Evolutionary conservation across 2,113 vertebrate species (phyloP).

Genomic region (Pluvialis apricaria): DNA sequence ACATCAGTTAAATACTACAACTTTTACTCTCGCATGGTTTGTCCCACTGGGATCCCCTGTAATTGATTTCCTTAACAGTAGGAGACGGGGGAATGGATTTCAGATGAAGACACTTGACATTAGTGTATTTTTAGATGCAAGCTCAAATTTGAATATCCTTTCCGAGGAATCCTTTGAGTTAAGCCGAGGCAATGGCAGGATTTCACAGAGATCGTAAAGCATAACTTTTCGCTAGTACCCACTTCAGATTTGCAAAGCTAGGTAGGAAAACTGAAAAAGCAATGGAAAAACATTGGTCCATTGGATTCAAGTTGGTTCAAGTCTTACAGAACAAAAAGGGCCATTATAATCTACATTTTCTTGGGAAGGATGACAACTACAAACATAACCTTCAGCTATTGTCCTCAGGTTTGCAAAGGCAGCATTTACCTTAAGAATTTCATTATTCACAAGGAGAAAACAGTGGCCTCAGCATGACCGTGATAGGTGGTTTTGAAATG

Average conservation of each 20-base stretch:
- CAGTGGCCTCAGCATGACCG: fast-evolving
- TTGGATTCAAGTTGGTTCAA: neutral
- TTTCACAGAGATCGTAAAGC: neutral
- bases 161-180: neutral
- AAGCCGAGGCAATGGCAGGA: neutral
- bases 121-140: neutral
- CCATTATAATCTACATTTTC: neutral
- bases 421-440: neutral
- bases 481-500: neutral
- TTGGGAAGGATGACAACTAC: neutral
- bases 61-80: neutral
- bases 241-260: neutral
- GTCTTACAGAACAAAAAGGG: neutral
- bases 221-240: neutral
- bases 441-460: neutral
- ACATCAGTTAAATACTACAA: neutral
- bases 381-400: neutral
- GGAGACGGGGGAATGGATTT: neutral
- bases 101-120: neutral
- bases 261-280: neutral
- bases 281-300: neutral
- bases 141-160: neutral
- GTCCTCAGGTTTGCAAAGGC: neutral
- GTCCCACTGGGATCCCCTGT: neutral
- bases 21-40: neutral